A percentile compares a stretch with the other conserved stretches of the same genome.
Conservation (phyloP, 23 tunicate species). For the Halocynthia aurantium region DNA sequence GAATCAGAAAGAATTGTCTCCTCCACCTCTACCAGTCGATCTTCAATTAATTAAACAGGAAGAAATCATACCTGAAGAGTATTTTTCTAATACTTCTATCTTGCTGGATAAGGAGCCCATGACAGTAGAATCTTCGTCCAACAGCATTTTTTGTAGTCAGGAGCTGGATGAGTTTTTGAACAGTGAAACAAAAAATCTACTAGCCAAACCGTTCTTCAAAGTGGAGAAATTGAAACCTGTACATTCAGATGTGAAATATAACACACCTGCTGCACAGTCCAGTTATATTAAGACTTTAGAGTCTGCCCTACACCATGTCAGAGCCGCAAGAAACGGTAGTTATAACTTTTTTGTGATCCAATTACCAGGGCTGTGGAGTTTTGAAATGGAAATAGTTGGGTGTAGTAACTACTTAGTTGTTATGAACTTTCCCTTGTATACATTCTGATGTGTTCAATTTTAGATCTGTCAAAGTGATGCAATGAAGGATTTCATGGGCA, state of each 20-base stretch:
- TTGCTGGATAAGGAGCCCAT: too few relatives aligned
- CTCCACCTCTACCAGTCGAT: too few relatives aligned
- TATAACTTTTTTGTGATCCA: too few relatives aligned
- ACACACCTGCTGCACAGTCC: conserved; percentile 5
- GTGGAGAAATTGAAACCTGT: conserved; percentile 1
- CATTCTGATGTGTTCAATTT: too few relatives aligned
- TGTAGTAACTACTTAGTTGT: too few relatives aligned
- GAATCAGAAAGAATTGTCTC: too few relatives aligned
- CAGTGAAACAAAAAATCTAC: not conserved
- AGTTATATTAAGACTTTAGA: conserved; percentile 8
- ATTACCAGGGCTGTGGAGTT: too few relatives aligned
- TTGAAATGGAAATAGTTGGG: too few relatives aligned
- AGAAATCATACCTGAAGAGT: not conserved
- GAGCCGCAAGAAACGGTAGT: too few relatives aligned
- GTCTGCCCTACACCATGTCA: not conserved
- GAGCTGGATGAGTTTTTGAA: conserved; percentile 4
- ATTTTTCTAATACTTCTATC: not conserved
- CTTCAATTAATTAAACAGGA: not conserved
- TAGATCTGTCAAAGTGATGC: too few relatives aligned
- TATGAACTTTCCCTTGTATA: too few relatives aligned
- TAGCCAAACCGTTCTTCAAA: not conserved
- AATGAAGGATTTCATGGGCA: too few relatives aligned
- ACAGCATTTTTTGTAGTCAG: not conserved
- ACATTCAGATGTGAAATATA: not conserved
- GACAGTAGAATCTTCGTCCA: not conserved